Evolutionary conservation across 2,888 invertebrate species (phyloP), one percentile per base, ranked within the genome.

Genomic region (Tachina lurida): DNA sequence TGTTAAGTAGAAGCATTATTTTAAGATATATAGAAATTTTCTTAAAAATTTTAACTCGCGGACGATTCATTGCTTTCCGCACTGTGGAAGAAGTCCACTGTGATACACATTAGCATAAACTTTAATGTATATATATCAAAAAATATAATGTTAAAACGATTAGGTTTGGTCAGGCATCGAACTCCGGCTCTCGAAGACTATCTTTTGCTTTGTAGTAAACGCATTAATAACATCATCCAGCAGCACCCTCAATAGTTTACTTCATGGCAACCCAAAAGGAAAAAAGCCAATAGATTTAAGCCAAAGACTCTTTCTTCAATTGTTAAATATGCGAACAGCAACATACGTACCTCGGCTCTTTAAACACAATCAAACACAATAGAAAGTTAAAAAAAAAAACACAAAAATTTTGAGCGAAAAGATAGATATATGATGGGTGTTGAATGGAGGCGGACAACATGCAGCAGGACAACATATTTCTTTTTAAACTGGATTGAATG

Each of bases 401-500:
- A 19, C 19, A 65, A 1, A 39, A 56, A 22, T n/a, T n/a, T 31
- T 3, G 54, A 65, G 56, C n/a, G 41, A 63, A 73, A 74, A 43
- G 17, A 15, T 45, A 15, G 7, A 15, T 45, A 15, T 4, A 62
- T 43, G 31, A 62, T 43, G 87, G 78, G 84, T 67, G 87, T 77
- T 76, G 10, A 54, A 71, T 19, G 47, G 68, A 63, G 75, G 83
- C 71, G 79, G 76, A 79, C 79, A 82, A 41, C 31, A 19, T 39
- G 76, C 19, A 63, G 54, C 52, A 58, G 12, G 45, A 43, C 49
- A 45, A 62, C 54, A 65, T 56, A 58, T 81, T 74, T 75, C 45
- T 62, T 75, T 76, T 76, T 56, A 82, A 75, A 75, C 81, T 77
- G 78, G 71, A 71, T 80, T 80, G 87, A 85, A 85, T 80, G 83